Evolutionary conservation across 1,140 invertebrate genomes (phyloP), one percentile per base, ranked within the genome.

Genomic region (Nebria ingens): DNA sequence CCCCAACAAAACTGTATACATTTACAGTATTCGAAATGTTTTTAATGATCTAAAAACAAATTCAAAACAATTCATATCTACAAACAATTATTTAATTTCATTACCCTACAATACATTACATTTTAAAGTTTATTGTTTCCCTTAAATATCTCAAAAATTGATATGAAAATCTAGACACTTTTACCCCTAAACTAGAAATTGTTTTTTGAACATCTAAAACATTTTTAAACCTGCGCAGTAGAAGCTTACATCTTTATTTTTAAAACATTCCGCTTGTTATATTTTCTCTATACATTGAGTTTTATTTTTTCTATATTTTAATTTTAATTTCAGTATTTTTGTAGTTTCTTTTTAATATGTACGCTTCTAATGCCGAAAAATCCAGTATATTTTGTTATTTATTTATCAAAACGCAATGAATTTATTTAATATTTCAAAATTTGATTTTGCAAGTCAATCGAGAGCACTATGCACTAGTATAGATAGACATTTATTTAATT

Each of bases 401-500:
- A 17, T 45, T 45, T 17, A 45, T 45, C 15, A 11, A 45, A 45
- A 45, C 15, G 6, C 40, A 45, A 45, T 9, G n/a, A 45, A 45
- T 9, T 12, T 11, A 45, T 45, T 12, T 45, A 11, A 12, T 45
- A 12, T 45, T 45, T 45, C 40, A 45, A 45, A 45, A 45, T 45
- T 45, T 45, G 17, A 45, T 9, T 17, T 12, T 11, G 3, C 6
- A n/a, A n/a, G n/a, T n/a, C n/a, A 4, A 11, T 45, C 40, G 40
- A 45, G 3, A 17, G 40, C 40, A 45, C 40, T 11, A 17, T 11
- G 40, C 40, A 45, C 40, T 45, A 12, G 15, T 45, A 9, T 45
- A 45, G 40, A 45, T 45, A 45, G 40, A 45, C 40, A 45, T 45
- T 45, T 45, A 45, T 45, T 45, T 45, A 45, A 45, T 45, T 45